Evolutionary conservation across 2,888 invertebrate genomes (phyloP).

Genomic region (Pterobdella sp.): DNA sequence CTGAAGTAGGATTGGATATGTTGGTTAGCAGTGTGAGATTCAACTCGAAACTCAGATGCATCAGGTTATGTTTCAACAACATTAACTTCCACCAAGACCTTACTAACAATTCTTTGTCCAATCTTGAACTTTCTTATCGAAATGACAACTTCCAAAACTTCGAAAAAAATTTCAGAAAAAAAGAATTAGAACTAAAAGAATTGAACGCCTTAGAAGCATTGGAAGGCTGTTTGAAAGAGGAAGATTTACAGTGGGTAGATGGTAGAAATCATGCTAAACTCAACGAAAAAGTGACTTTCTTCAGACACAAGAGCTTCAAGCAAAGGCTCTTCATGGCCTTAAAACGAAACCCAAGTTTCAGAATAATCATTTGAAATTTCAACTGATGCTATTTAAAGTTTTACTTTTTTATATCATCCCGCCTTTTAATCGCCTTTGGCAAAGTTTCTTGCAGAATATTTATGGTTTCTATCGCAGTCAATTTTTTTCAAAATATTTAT

Average conservation of each 20-base stretch:
- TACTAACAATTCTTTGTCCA: not conserved
- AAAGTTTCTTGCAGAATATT: not conserved
- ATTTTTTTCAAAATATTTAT: too few relatives aligned
- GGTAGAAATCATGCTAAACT: not conserved
- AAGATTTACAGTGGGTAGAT: conserved; percentile 11
- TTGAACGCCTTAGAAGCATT: conserved; percentile 15
- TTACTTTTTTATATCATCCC: not conserved
- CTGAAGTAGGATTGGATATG: conserved; percentile 13
- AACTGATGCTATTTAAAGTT: too few relatives aligned
- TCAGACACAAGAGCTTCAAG: conserved; percentile 24
- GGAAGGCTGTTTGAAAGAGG: conserved; percentile 16
- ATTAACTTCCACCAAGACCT: not conserved
- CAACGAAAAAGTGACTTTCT: not conserved
- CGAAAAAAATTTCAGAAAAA: not conserved
- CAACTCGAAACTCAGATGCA: not conserved
- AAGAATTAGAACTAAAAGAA: not conserved
- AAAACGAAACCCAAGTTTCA: conserved; percentile 25
- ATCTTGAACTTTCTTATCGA: too few relatives aligned
- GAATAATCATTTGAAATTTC: conserved; percentile 19
- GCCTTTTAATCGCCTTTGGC: not conserved
- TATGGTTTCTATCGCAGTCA: not conserved
- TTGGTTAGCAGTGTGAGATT: conserved; percentile 15
- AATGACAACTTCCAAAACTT: not conserved
- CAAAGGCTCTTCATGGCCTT: conserved; percentile 14
- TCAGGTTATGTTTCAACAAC: conserved; percentile 24